Evolutionary conservation across 2,797 vertebrate species (phyloP).

Genomic region (Columba guinea): DNA sequence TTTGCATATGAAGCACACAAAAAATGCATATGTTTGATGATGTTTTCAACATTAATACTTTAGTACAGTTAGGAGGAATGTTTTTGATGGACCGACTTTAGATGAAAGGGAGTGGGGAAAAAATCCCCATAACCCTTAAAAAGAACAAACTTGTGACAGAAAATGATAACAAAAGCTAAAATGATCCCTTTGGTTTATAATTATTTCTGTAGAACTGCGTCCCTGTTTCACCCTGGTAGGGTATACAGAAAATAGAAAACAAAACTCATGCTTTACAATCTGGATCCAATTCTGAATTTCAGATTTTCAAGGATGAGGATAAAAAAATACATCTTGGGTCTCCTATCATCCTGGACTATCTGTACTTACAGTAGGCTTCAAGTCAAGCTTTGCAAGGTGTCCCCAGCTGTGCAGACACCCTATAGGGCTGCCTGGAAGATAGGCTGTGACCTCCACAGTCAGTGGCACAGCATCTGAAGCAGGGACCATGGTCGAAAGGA

Average conservation of each 20-base stretch:
- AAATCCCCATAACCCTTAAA: not conserved
- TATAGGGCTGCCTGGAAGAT: not conserved
- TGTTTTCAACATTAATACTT: not conserved
- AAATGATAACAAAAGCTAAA: not conserved
- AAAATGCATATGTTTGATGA: not conserved
- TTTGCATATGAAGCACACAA: not conserved
- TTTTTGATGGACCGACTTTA: not conserved
- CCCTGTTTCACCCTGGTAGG: not conserved
- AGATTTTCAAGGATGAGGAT: not conserved
- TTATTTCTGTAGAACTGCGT: not conserved
- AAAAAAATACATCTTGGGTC: not conserved
- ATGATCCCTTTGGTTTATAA: not conserved
- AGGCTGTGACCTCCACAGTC: fast-evolving
- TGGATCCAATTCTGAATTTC: not conserved
- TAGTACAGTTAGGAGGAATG: not conserved
- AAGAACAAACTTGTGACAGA: not conserved
- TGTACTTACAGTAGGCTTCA: not conserved
- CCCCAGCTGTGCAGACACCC: not conserved
- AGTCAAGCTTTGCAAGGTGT: fast-evolving
- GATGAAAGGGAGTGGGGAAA: not conserved
- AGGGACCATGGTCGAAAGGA: not conserved
- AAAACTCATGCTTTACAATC: not conserved
- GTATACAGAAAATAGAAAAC: not conserved
- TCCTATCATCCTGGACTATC: not conserved
- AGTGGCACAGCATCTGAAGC: not conserved